Evolutionary conservation across 2,888 invertebrate species (phyloP), one percentile per base, ranked within the genome.

Genomic region (Lepidocyrtinus sp.): DNA sequence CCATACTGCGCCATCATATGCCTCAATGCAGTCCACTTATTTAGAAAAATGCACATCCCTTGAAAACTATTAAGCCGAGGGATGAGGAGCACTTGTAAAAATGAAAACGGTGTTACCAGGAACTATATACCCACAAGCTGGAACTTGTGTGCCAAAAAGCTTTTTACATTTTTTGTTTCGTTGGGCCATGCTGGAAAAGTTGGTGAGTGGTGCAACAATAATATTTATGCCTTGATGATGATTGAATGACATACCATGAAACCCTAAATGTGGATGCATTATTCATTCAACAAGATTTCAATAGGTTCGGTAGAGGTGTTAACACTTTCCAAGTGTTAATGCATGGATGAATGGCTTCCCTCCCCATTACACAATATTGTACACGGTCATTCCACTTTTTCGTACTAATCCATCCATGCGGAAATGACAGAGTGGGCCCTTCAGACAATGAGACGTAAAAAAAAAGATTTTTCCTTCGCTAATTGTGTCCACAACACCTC

Each of bases 361-460:
- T 46, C 24, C 45, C 1, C 45, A 22, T 22, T 45, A 9, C 24
- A 50, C 50, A 22, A 21, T 59, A 59, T 50, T 65, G 65, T 22
- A 21, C 19, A 21, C 50, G 55, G 22, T 59, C 59, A 63, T 1
- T 26, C 27, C 27, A 24, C 1, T 62, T 61, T 61, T 61, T 71
- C 27, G 2, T n/a, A 17, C 25, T 24, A 46, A 63, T 68, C 67
- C 61, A 80, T 46, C 70, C 79, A 80, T 55, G 79, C 70, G 79
- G 79, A 80, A 80, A 80, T 80, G 79, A 80, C 79, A 75, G 79
- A 80, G 79, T 80, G 79, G 75, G 70, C 74, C 79, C 79, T 80
- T 80, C 74, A 76, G 76, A 74, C 50, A 74, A 74, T 55, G 55
- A 59, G 22, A 67, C 17, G 63, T 22, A 25, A 45, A 68, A 55